Base-by-base conservation (phyloP, 2,888 invertebrate genomes). In the Himalopsyche japonica region DNA sequence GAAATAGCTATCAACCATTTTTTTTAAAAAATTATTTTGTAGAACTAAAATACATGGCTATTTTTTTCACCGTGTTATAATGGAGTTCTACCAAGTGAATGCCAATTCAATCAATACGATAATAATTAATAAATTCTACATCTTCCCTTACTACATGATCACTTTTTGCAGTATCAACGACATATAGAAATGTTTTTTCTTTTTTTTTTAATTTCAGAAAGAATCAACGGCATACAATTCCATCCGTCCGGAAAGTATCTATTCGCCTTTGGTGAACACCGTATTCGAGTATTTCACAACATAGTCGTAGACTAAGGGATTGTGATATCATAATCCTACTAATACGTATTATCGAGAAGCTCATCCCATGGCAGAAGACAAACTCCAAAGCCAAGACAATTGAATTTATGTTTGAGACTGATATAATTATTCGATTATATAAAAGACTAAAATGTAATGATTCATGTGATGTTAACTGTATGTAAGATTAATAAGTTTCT, bases 251-350 rank as follows among this genome's bases (percentile, higher is more conserved):
- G 96, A 30, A 95, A 95, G 89, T 95, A 94, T 89, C 88, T 97
- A 76, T 92, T 96, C 87, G 94, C 94, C 0, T 93, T 95, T 82
- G 97, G 96, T 18, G 97, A 97, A 88, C 94, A 94, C 87, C 95
- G 95, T 79, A 94, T 98, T 15, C 93, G 96, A 64, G 93, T 98
- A 81, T 94, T 97, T 88, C 95, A 96, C 89, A 98, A 98, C 88
- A 92, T 96, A 7, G 80, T 57, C 78, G 82, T 47, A 47, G 79
- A 43, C 43, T 80, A 20, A n/a, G n/a, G 15, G 43, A 43, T 43
- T 43, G 43, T 24, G 27, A 64, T 37, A 8, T 7, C 6, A 49
- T 18, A 49, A 20, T 49, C 32, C n/a, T 30, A 30, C 47, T 10
- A 20, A 48, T 49, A 27, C 20, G 24, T 34, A 76, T 43, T 82